Conservation (phyloP, 1,140 invertebrate genomes). For the Drosophila seguyi region DNA sequence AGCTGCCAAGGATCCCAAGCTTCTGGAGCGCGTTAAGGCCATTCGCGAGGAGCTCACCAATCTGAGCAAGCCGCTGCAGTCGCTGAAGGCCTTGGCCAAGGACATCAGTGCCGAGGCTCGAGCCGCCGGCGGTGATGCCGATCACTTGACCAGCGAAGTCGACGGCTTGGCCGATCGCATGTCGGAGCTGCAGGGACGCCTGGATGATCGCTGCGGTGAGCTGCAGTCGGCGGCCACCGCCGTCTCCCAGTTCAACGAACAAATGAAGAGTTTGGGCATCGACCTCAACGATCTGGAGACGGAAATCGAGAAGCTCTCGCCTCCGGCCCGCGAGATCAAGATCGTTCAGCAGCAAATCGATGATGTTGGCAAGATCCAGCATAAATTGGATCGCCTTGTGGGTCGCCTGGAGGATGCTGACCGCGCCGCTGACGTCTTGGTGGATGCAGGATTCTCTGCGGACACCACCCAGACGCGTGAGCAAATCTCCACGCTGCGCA, state of each 20-base stretch:
- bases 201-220: slow-evolving; percentile 92
- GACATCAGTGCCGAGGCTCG: slow-evolving; percentile 90
- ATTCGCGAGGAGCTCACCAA: slow-evolving; percentile 91
- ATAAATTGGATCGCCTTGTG: slow-evolving; percentile 89
- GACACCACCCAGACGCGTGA: slow-evolving; percentile 92
- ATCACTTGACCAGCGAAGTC: slow-evolving; percentile 91
- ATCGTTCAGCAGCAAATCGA: slow-evolving; percentile 93
- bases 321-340: slow-evolving; percentile 94
- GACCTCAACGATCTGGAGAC: slow-evolving; percentile 93
- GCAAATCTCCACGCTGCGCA: slow-evolving; percentile 91
- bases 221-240: slow-evolving; percentile 95
- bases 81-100: slow-evolving; percentile 89
- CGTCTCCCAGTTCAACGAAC: slow-evolving; percentile 94
- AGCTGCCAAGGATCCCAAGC: slow-evolving; percentile 92
- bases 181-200: slow-evolving; percentile 90
- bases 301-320: slow-evolving; percentile 93
- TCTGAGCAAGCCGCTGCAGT: slow-evolving; percentile 91
- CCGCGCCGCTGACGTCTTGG: slow-evolving; percentile 90
- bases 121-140: slow-evolving; percentile 90
- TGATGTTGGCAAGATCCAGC: slow-evolving; percentile 90
- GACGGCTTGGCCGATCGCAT: slow-evolving; percentile 92
- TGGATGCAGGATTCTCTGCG: slow-evolving; percentile 93
- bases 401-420: slow-evolving; percentile 90
- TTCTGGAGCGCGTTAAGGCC: slow-evolving; percentile 92
- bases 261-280: slow-evolving; percentile 91